These are phyloP conservation scores for Atrichornis clamosus DNA, from an alignment of 2,113 vertebrate species.

Conservation along the genomic window DNA sequence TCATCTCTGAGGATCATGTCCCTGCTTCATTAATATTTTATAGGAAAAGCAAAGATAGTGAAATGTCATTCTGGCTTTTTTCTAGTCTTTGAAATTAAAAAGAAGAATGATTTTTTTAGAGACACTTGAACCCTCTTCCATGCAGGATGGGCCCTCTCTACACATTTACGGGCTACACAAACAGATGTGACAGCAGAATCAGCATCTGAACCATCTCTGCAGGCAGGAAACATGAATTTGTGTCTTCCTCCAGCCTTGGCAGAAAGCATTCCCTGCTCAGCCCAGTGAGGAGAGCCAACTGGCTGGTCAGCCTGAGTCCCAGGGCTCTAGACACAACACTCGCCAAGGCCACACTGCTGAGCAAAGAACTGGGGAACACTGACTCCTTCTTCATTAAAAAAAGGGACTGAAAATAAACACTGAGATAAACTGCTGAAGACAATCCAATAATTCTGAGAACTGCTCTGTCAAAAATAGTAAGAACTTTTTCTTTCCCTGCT, in stretches of 20 bases:
- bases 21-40: background rate
- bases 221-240: background rate
- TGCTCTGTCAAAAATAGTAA: background rate
- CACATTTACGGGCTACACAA: background rate
- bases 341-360: background rate
- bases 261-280: background rate
- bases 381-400: background rate
- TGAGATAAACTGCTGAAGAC: conserved; percentile 16
- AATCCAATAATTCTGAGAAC: background rate
- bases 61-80: background rate
- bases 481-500: background rate
- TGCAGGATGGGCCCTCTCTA: background rate
- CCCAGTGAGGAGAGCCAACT: background rate
- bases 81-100: background rate
- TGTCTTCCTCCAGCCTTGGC: background rate
- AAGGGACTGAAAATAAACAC: conserved; percentile 17
- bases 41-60: background rate
- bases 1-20: background rate
- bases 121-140: background rate
- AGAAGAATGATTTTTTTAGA: background rate
- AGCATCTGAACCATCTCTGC: background rate
- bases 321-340: background rate
- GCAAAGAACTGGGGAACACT: background rate
- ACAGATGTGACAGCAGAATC: background rate
- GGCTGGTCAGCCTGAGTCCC: background rate